Evolutionary conservation across 2,113 vertebrate genomes (phyloP).

Genomic region (Alexandromys fortis): DNA sequence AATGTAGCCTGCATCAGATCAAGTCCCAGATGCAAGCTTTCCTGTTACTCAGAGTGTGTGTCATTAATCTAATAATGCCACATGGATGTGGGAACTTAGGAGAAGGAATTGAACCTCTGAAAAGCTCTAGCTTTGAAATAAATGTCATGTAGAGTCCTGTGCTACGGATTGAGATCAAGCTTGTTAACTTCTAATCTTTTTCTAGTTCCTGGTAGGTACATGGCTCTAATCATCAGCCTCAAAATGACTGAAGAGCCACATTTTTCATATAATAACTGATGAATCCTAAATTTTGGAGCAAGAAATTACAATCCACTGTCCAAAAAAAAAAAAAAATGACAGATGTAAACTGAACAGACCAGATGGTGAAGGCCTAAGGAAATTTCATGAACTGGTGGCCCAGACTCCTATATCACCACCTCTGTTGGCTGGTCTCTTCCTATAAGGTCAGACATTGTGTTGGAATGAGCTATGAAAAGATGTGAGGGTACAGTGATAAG

Average conservation of each 20-base stretch:
- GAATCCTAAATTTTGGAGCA: not conserved
- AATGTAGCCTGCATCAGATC: not conserved
- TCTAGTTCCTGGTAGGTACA: not conserved
- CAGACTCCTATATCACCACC: not conserved
- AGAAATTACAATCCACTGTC: not conserved
- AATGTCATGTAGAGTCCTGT: not conserved
- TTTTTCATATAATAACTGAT: not conserved
- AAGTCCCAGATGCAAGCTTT: not conserved
- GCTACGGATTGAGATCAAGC: not conserved
- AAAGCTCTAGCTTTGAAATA: not conserved
- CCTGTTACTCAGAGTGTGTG: not conserved
- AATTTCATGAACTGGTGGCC: not conserved
- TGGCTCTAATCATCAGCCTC: not conserved
- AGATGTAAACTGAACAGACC: not conserved
- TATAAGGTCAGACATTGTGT: not conserved
- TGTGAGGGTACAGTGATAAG: not conserved
- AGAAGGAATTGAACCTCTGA: not conserved
- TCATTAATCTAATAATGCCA: not conserved
- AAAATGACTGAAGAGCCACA: not conserved
- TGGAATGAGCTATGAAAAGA: not conserved
- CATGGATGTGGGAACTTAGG: not conserved
- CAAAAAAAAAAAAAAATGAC: not conserved
- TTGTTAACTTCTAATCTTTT: not conserved
- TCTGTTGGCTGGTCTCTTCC: not conserved
- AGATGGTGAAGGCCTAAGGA: not conserved